Base-by-base conservation (phyloP, 2,113 vertebrate genomes). In the Phrynosoma platyrhinos region DNA sequence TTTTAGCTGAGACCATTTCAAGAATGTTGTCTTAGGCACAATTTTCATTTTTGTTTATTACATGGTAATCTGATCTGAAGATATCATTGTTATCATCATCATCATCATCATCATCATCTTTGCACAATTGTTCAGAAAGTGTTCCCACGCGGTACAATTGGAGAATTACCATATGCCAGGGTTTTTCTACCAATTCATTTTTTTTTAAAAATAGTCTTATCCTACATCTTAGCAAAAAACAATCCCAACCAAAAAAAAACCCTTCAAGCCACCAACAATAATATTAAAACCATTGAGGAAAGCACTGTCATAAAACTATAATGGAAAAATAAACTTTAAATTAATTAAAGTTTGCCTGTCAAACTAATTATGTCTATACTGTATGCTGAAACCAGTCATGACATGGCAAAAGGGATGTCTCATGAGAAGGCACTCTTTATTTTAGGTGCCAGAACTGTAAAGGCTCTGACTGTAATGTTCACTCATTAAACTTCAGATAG, bases 1-100 rank as follows among this genome's bases (percentile, higher is more conserved):
- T 83, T 90, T 2, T 87, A 90, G 92, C 89, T 91, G 75, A 88
- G 74, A 84, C 9, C 69, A 53, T 55, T 86, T 91, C n/a, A 91
- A 88, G 74, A 93, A 69, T 9, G 85, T 83, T 91, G 87, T 76
- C 42, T 89, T 90, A 71, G 85, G 36, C 72, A 82, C 89, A 75
- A 9, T 85, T 92, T 84, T 87, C 72, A 85, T 77, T 78, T 92
- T 74, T 69, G 79, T 64, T 69, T 79, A 20, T 76, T 55, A 64
- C n/a, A 66, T 47, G 71, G 32, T 76, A 76, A 62, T 76, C 42
- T 76, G 47, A 75, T n/a, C 21, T 30, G 53, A 42, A 36, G 66
- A 79, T 62, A 79, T 53, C 20, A 30, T n/a, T n/a, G n/a, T n/a
- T n/a, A n/a, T n/a, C n/a, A n/a, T n/a, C n/a, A n/a, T 32, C 58